Base-by-base conservation (phyloP, 2,797 vertebrate species). In the Eulemur coronatus region DNA sequence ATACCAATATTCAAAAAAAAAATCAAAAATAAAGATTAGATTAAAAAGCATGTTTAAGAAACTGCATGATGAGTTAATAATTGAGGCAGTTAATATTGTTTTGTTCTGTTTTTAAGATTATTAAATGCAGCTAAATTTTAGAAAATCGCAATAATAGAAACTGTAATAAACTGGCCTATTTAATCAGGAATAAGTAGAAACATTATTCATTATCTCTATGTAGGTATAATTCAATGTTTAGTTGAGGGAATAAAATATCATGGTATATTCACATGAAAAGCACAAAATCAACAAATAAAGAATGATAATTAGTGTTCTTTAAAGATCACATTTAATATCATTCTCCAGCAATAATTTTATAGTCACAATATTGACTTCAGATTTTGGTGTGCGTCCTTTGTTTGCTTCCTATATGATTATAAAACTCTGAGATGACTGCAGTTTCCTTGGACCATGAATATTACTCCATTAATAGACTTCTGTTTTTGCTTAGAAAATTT, bases 231-330 rank as follows among this genome's bases (percentile, higher is more conserved):
- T 61, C 14, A 86, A n/a, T 78, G 89, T 67, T 81, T 76, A 96
- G 14, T 61, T 73, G 22, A 87, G 28, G 59, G 30, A 82, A 84
- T 87, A 96, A 93, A 94, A 69, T 81, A 92, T n/a, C 52, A 55
- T 24, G 72, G 10, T n/a, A 33, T 33, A 82, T 46, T 87, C 52
- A 43, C 52, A 13, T 92, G 35, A 92, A 96, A 95, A 91, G 33
- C 22, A 96, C 52, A 89, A 43, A 97, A 97, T 75, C 13, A 72
- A 72, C 90, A 97, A 26, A 50, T 92, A 94, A 92, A 97, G 33
- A 48, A 96, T 72, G 1, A 70, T 85, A 94, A 95, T 59, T 43
- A 4, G 11, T 46, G 61, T 76, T 61, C 79, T 43, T 91, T 96
- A 96, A 93, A 38, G 78, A 95, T 6, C 65, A 82, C 13, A 61